A percentile compares a stretch with the other conserved stretches of the same genome.
Evolutionary conservation across 2,797 vertebrate genomes (phyloP).

Genomic region (Lerista edwardsae): DNA sequence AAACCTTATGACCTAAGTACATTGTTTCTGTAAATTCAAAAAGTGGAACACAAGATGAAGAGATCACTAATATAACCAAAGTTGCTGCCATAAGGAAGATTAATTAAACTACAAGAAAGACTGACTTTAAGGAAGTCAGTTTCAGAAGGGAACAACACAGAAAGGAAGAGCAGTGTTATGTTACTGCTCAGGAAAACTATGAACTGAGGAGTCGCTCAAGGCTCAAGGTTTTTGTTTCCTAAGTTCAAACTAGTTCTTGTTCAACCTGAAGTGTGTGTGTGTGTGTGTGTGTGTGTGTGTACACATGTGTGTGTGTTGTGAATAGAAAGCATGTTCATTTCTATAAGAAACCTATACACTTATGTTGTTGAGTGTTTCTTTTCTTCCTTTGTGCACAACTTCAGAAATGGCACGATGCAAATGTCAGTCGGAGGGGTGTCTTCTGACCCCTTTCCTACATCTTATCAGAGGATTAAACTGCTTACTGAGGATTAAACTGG

Average conservation of each 20-base stretch:
- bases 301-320: slow-evolving; percentile 35
- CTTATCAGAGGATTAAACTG: slow-evolving; percentile 57
- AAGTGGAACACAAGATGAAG: slow-evolving; percentile 35
- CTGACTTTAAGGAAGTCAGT: slow-evolving; percentile 55
- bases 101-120: slow-evolving; percentile 27
- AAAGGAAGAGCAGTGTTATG: slow-evolving; percentile 72
- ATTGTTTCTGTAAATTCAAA: slow-evolving; percentile 18
- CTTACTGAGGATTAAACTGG: slow-evolving; percentile 42
- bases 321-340: slow-evolving; percentile 31
- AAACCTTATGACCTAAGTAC: neutral
- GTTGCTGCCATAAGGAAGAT: slow-evolving; percentile 21
- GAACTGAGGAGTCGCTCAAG: slow-evolving; percentile 54
- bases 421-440: neutral
- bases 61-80: neutral
- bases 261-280: slow-evolving; percentile 25
- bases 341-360: slow-evolving; percentile 19
- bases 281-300: neutral
- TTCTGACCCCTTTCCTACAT: slow-evolving; percentile 36
- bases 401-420: neutral
- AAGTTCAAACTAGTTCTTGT: slow-evolving; percentile 63
- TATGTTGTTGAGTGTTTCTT: neutral
- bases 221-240: slow-evolving; percentile 70
- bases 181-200: slow-evolving; percentile 64
- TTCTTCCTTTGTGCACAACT: neutral
- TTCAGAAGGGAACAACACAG: slow-evolving; percentile 71